Percentiles rank a stretch among this genome's conserved stretches.
phyloP scores from a whole-genome alignment of 2,888 invertebrate species.

The Caenorhabditis imperialis region DNA sequence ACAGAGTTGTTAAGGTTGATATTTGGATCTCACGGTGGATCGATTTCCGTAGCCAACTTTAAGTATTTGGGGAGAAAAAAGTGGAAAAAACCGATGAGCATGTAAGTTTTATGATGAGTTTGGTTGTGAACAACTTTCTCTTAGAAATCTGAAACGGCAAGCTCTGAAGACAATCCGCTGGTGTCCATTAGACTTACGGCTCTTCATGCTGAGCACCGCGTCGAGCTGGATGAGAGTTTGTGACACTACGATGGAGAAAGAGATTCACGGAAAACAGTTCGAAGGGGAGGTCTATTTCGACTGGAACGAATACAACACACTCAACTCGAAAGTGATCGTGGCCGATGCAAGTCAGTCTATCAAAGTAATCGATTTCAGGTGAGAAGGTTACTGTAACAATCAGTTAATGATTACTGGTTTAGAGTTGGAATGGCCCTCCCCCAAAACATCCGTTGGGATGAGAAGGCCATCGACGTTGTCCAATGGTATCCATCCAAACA shows the following conservation, averaged over 20 bases:
- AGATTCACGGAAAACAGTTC: constrained; percentile 10
- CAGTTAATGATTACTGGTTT: too few relatives aligned
- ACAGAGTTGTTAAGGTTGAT: constrained; percentile 12
- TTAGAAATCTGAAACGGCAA: constrained; percentile 11
- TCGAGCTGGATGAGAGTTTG: constrained; percentile 21
- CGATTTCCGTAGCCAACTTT: constrained; percentile 8
- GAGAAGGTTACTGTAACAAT: not conserved
- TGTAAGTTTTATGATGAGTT: constrained; percentile 9
- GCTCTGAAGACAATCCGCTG: constrained; percentile 18
- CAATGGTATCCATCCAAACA: constrained; percentile 39
- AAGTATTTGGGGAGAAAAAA: constrained; percentile 23
- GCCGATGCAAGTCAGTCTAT: constrained; percentile 29
- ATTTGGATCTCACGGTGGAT: constrained; percentile 14
- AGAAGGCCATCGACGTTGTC: constrained; percentile 12
- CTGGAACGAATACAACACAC: constrained; percentile 51
- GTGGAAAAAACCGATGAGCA: constrained; percentile 23
- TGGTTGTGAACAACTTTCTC: not conserved
- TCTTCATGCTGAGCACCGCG: constrained; percentile 17
- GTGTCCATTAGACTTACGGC: constrained; percentile 24
- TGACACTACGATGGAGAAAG: constrained; percentile 15
- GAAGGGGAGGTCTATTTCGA: constrained; percentile 30
- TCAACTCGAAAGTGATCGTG: constrained; percentile 45
- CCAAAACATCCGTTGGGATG: constrained; percentile 16
- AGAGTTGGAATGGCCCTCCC: constrained; percentile 29
- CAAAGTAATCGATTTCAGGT: constrained; percentile 50